Conservation (phyloP, 2,888 invertebrate genomes). For the Oligia latruncula region DNA sequence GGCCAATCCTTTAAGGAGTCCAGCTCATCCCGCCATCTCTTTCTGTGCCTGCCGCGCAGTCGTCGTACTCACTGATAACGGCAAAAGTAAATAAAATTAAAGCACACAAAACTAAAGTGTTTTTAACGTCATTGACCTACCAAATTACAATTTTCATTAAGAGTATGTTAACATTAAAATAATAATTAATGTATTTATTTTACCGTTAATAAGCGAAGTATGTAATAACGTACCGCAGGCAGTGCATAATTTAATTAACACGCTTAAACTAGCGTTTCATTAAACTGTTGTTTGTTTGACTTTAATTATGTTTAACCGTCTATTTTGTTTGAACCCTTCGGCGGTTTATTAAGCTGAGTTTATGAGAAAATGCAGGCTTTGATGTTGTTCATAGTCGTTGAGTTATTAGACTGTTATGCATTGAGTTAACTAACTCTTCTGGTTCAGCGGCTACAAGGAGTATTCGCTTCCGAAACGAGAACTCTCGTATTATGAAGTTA, state of each 20-base stretch:
- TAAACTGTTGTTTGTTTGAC: constrained; percentile 39
- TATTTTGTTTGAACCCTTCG: constrained; percentile 35
- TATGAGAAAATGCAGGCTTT: constrained; percentile 27
- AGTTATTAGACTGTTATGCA: neutral
- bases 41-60: too few species aligned
- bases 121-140: neutral
- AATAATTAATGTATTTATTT: constrained; percentile 55
- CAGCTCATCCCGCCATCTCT: too few species aligned
- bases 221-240: constrained; percentile 51
- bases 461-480: neutral
- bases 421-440: constrained; percentile 20
- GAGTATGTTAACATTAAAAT: constrained; percentile 40
- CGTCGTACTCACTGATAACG: neutral
- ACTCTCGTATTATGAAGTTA: neutral
- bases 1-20: too few species aligned
- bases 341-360: constrained; percentile 41
- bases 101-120: neutral
- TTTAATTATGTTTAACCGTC: constrained; percentile 44
- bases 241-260: constrained; percentile 60
- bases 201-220: constrained; percentile 41
- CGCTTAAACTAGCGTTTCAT: constrained; percentile 42
- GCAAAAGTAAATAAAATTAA: neutral
- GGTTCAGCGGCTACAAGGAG: neutral
- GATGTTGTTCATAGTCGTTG: constrained; percentile 21
- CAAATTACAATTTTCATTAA: constrained; percentile 22